Evolutionary conservation across 2,113 vertebrate genomes (phyloP).

Genomic region (Taurulus bubalis): DNA sequence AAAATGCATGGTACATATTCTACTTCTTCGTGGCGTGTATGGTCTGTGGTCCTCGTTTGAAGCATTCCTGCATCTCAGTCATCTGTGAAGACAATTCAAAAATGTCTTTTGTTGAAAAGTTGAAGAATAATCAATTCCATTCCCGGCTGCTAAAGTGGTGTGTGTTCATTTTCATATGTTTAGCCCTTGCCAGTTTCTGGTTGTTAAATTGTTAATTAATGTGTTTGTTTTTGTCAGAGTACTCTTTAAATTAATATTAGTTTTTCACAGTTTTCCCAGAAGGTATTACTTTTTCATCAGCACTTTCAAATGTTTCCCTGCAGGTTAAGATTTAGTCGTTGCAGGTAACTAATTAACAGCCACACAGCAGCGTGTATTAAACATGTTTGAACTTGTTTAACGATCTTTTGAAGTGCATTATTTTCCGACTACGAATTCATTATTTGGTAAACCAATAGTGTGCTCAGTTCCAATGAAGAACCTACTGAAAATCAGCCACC

Average conservation of each 20-base stretch:
- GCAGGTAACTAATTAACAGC: conserved; percentile 54
- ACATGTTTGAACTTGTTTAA: conserved; percentile 50
- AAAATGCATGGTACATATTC: conserved; percentile 36
- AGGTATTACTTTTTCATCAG: conserved; percentile 24
- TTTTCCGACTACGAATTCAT: conserved; percentile 38
- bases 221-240: background rate
- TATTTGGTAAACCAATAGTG: conserved; percentile 17
- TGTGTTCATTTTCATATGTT: conserved; percentile 18
- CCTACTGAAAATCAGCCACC: conserved; percentile 7
- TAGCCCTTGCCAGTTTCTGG: background rate
- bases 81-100: conserved; percentile 53
- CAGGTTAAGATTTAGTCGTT: conserved; percentile 28
- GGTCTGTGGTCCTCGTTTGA: conserved; percentile 32
- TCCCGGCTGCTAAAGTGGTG: background rate
- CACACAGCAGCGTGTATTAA: conserved; percentile 13
- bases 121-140: conserved; percentile 50
- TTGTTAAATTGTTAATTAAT: conserved; percentile 5
- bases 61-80: conserved; percentile 63
- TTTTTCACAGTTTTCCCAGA: background rate
- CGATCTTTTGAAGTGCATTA: conserved; percentile 28
- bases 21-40: conserved; percentile 14
- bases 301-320: conserved; percentile 5
- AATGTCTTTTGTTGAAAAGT: conserved; percentile 42
- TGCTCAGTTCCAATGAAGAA: conserved; percentile 4
- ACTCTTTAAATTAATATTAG: background rate